Base-by-base conservation (phyloP, 2,797 vertebrate species). In the Rhodeus uyekii region DNA sequence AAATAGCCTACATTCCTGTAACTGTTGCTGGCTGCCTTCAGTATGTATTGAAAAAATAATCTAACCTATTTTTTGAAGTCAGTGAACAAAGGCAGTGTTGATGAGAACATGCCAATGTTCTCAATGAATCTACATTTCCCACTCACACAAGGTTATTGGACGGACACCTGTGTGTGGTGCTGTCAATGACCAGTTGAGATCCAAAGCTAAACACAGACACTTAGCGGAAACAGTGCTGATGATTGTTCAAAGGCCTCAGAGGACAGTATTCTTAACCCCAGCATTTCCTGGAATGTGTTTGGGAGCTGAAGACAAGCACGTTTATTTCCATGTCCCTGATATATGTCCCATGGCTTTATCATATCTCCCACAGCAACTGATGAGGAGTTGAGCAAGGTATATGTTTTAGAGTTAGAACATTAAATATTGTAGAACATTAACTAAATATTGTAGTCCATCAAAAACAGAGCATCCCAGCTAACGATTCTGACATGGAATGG, bases 281-380 rank as follows among this genome's bases (percentile, higher is more conserved):
- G 27, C 53, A 73, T 90, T 92, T 94, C 93, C 93, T 93, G 91
- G 90, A 92, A 93, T 92, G 86, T 73, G 83, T 89, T 80, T 88
- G 91, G 89, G 87, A 92, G 89, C 87, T 91, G 87, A 88, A 18
- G 81, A 86, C 75, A 39, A 84, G 85, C 76, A 12, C 86, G 88
- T 85, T 89, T 92, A n/a, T 93, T 93, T 94, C 92, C 93, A 92
- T 78, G 88, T 85, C 78, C 69, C 44, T 68, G 84, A 88, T 88
- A 80, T 80, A 88, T 88, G 75, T 80, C 76, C 77, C 69, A 55
- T 68, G 36, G 38, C 44, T 55, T 68, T 75, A 63, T 65, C 77
- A 48, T 78, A 78, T 84, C 71, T 68, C 76, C 61, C 36, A 72
- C 38, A 58, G 58, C 67, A 69, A 68, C 4, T 60, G 63, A 34